These are phyloP conservation scores for Acanthaster planci DNA, from an alignment of 35 echinoderm and acorn worm species.

Conservation along the genomic window DNA sequence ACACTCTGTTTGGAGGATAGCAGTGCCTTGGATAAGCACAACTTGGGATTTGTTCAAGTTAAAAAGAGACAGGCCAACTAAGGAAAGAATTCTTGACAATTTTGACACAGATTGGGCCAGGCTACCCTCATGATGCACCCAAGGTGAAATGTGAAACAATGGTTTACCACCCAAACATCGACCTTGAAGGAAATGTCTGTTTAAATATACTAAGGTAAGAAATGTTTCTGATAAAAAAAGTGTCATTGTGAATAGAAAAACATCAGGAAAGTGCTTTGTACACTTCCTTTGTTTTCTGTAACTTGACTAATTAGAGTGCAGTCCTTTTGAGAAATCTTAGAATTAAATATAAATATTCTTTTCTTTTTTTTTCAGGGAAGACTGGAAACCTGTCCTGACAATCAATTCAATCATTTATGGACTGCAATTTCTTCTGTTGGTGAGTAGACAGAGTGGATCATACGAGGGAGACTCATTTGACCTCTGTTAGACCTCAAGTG, in stretches of 20 bases:
- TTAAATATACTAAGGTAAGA: slow-evolving; percentile 99
- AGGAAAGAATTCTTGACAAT: background rate
- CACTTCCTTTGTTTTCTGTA: no score
- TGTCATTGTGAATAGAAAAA: no score
- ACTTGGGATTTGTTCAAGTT: no score
- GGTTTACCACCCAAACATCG: slow-evolving; percentile 99
- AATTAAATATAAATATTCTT: background rate
- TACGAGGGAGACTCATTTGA: no score
- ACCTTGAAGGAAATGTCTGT: slow-evolving; percentile 99
- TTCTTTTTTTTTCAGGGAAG: slow-evolving; percentile 68
- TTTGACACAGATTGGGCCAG: slow-evolving; percentile 61
- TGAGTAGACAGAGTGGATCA: slow-evolving; percentile 34
- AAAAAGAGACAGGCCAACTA: background rate
- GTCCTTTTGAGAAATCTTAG: no score
- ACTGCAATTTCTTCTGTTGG: slow-evolving; percentile 97
- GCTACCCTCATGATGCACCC: slow-evolving; percentile 97
- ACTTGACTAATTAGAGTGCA: no score
- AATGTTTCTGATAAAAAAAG: no score
- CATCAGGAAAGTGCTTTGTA: no score
- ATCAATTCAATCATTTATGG: slow-evolving; percentile 99
- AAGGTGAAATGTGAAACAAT: slow-evolving; percentile 99
- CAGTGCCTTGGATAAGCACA: no score
- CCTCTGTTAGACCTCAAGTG: no score
- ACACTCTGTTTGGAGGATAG: no score
- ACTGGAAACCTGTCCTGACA: slow-evolving; percentile 99